A percentile compares a stretch with the other conserved stretches of the same genome.
These are phyloP conservation scores for Eueides isabella DNA, from an alignment of 1,140 invertebrate species.

Conservation along the genomic window DNA sequence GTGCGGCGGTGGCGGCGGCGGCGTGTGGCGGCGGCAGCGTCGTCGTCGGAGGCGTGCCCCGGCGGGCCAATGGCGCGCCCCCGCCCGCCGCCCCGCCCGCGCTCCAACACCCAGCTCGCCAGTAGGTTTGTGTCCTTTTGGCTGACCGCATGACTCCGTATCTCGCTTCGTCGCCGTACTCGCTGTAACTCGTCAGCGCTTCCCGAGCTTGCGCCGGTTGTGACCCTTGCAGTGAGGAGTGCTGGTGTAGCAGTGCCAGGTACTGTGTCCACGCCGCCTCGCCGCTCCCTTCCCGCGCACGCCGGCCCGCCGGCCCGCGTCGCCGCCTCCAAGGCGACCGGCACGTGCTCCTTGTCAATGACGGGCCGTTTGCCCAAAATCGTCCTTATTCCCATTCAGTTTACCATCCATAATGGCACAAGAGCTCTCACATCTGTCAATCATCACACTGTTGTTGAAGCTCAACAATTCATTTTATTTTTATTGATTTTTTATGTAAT, in stretches of 20 bases:
- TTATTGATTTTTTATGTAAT: neutral
- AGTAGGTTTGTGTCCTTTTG: slow-evolving; percentile 83
- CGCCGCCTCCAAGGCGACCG: slow-evolving; percentile 52
- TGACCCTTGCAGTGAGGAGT: slow-evolving; percentile 52
- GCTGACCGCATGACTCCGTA: slow-evolving; percentile 83
- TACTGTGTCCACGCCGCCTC: slow-evolving; percentile 61
- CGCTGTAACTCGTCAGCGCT: slow-evolving; percentile 75
- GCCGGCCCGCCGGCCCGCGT: slow-evolving; percentile 40
- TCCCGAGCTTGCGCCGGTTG: slow-evolving; percentile 68
- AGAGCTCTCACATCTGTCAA: slow-evolving; percentile 12
- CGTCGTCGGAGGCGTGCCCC: slow-evolving; percentile 72
- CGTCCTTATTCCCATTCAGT: slow-evolving; percentile 36
- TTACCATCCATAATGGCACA: slow-evolving; percentile 29
- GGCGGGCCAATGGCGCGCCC: slow-evolving; percentile 73
- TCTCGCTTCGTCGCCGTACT: slow-evolving; percentile 81
- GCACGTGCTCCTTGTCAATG: slow-evolving; percentile 62
- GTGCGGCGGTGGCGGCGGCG: slow-evolving; percentile 42
- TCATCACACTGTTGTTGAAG: neutral
- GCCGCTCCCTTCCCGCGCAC: slow-evolving; percentile 49
- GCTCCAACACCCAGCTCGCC: slow-evolving; percentile 69
- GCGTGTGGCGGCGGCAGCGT: slow-evolving; percentile 47
- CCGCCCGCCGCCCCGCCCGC: slow-evolving; percentile 69
- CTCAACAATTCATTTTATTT: neutral
- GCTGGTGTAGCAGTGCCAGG: slow-evolving; percentile 67
- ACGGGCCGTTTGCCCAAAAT: slow-evolving; percentile 56